Percentiles rank a stretch among this genome's conserved stretches.
Evolutionary conservation across 2,113 vertebrate genomes (phyloP).

Genomic region (Gadus chalcogrammus): DNA sequence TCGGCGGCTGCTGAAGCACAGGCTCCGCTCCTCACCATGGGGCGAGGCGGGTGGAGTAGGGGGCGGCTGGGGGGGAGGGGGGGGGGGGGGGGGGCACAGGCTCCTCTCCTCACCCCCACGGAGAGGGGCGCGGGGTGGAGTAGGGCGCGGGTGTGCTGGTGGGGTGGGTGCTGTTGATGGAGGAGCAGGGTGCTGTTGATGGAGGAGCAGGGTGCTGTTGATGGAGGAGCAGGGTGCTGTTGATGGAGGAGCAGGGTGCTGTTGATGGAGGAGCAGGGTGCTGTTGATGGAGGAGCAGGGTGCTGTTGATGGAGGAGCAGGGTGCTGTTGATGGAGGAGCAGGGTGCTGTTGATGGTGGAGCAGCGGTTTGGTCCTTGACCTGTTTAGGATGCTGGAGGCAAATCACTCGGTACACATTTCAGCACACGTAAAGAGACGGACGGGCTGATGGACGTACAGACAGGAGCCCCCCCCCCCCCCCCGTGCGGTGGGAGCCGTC

Average conservation of each 20-base stretch:
- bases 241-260: not conserved
- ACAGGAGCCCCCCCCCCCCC: constrained; percentile 25
- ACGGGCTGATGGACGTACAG: not conserved
- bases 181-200: not conserved
- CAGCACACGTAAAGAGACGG: constrained; percentile 32
- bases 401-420: constrained; percentile 43
- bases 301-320: no score
- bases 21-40: no score
- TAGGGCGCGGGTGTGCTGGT: no score
- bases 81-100: not conserved
- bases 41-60: not conserved
- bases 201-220: not conserved
- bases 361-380: constrained; percentile 50
- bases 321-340: not conserved
- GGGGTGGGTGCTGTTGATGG: not conserved
- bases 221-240: not conserved
- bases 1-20: not conserved
- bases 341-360: no score
- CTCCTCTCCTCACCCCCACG: no score
- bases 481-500: constrained; percentile 46
- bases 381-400: constrained; percentile 33
- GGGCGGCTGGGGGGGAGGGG: not conserved
- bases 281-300: not conserved
- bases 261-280: not conserved
- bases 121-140: no score